Evolutionary conservation across 2,113 vertebrate species (phyloP), one percentile per base, ranked within the genome.

Genomic region (Sceloporus undulatus): DNA sequence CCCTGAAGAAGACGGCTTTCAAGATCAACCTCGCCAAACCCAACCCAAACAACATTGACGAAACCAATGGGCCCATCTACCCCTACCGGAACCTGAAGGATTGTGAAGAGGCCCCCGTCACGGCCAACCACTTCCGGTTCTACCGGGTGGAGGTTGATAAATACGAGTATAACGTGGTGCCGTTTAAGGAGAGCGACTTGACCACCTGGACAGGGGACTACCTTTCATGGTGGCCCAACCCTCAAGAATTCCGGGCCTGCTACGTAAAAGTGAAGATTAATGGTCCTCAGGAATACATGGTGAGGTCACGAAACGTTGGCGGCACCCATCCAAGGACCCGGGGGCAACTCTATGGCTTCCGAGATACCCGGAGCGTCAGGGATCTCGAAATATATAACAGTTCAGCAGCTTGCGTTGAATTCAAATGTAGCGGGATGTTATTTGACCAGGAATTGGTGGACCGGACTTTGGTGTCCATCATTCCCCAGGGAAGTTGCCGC

Each of bases 221-320:
- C 91, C 96, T 99, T 11, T 97, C 98, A 2, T 99, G 98, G 99
- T 99, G 99, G 98, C 99, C 99, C 66, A 99, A 99, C 90, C 99
- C 99, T 0, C 99, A 99, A 92, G 99, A 99, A 91, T 99, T 99
- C 94, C 96, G 99, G 34, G 98, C 99, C 66, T 99, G 99, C 87
- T 99, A 95, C 91, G 98, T 99, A 92, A 99, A 99, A 90, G 97
- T 99, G 78, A 98, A 91, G 93, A 96, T 99, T 27, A 97, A 97
- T 0, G 99, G 99, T 4, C 97, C 97, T 1, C 97, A 96, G 85
- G 98, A 99, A 93, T 97, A 98, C 78, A 98, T 99, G 98, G 96
- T 99, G 52, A 95, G 99, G 80, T 98, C 99, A 0, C 97, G 96
- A 23, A 99, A 98, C 1, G 70, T 86, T 0, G 99, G 99, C 0